Evolutionary conservation across 2,888 invertebrate species (phyloP), one percentile per base, ranked within the genome.

Genomic region (Elmis aenea): DNA sequence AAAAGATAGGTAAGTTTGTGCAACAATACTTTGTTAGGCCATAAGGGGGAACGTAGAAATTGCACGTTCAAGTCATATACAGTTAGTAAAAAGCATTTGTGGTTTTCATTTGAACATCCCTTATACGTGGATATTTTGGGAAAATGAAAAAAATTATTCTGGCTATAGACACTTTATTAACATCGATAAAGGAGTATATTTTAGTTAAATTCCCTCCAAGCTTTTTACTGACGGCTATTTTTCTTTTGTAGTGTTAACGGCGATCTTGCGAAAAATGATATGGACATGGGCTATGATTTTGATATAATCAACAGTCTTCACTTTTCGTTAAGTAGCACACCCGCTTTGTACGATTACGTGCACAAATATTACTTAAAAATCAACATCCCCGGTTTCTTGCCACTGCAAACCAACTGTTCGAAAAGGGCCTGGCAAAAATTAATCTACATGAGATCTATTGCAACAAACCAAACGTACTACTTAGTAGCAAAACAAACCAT

Each of bases 401-500:
- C 77, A 3, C 69, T 81, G 1, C 74, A 78, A 39, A 69, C 83
- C 8, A 71, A 78, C 14, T 83, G 81, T 43, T 80, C 83, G 0
- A 77, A 76, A 56, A 72, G 77, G 41, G 72, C 77, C 8, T 75
- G 75, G 42, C 75, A 76, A 12, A 83, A 80, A 55, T 65, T 84
- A 2, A 75, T 84, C 50, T 74, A 77, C 8, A 57, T 85, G 9
- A 77, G 79, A 31, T 80, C 83, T 1, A 71, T 73, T 27, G 46
- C 41, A 26, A 73, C 75, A 52, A 46, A 50, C 13, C 54, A 55
- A 18, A 48, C 81, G 23, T 85, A 86, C 64, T 79, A 84, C 61
- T 68, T 86, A 31, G 75, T 83, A 1, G 76, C 83, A 13, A 79
- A 81, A 48, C 76, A 84, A 15, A 77, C 76, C 3, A 75, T 78